These are phyloP conservation scores for Panthera leo DNA, from an alignment of 2,113 vertebrate genomes.

Conservation along the genomic window DNA sequence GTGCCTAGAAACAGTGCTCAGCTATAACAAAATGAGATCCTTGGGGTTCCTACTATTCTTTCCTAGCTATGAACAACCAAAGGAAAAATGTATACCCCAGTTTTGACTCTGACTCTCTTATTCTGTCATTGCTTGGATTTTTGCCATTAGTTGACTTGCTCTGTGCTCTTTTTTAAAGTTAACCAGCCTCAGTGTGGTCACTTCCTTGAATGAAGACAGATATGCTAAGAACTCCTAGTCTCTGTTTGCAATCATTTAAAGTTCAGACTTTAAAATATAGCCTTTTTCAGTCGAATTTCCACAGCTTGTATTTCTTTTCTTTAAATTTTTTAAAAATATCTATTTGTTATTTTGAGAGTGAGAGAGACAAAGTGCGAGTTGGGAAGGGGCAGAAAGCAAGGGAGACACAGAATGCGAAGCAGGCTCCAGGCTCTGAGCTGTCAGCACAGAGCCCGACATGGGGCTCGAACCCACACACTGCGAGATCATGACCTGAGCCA, in stretches of 20 bases:
- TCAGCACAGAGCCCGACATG: too few relatives aligned
- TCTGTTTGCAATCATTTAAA: background rate
- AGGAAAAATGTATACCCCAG: background rate
- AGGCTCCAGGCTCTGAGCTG: too few relatives aligned
- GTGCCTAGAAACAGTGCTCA: background rate
- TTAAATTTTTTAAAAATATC: background rate
- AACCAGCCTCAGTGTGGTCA: background rate
- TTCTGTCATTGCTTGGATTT: background rate
- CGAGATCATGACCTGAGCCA: too few relatives aligned
- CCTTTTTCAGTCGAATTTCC: background rate
- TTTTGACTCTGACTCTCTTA: background rate
- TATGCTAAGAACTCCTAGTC: background rate
- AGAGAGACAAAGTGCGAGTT: too few relatives aligned
- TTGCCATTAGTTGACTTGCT: background rate
- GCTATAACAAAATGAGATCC: background rate
- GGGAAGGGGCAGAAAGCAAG: too few relatives aligned
- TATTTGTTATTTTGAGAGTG: too few relatives aligned
- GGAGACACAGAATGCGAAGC: too few relatives aligned
- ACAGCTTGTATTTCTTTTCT: background rate
- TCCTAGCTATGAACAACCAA: background rate
- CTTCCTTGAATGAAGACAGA: conserved; percentile 1
- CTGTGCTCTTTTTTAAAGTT: background rate
- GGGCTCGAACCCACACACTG: too few relatives aligned
- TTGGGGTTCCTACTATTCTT: background rate
- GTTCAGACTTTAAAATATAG: background rate